These are phyloP conservation scores for Anneissia japonica DNA, from an alignment of 35 echinoderm and acorn worm genomes.

Conservation along the genomic window DNA sequence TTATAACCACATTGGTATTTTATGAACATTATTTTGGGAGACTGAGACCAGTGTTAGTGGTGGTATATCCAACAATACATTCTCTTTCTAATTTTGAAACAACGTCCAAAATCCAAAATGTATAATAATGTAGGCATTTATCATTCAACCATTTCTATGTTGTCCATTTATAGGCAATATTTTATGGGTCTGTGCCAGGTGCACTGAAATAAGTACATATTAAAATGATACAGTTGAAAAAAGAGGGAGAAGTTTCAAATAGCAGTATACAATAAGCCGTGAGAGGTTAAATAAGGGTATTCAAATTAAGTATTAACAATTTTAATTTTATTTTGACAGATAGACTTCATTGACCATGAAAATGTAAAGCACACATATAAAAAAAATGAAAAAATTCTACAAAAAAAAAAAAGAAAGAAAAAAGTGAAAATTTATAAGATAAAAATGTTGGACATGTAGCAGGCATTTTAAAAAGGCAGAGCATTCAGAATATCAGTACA, in stretches of 20 bases:
- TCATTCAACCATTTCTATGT: neutral
- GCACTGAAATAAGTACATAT: too few species aligned
- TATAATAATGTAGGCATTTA: too few species aligned
- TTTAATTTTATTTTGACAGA: neutral
- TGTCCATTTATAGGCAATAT: neutral
- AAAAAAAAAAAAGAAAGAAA: neutral
- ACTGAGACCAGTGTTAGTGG: too few species aligned
- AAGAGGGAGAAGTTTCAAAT: neutral
- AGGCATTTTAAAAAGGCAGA: neutral
- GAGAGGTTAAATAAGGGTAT: neutral
- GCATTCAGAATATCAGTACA: neutral
- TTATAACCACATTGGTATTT: too few species aligned
- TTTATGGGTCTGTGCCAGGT: neutral
- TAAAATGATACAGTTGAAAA: too few species aligned
- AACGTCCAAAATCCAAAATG: too few species aligned
- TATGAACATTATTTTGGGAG: too few species aligned
- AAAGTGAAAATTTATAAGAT: neutral
- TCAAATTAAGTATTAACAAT: neutral
- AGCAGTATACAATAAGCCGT: neutral
- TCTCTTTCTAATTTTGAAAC: too few species aligned
- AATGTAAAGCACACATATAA: neutral
- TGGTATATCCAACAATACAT: too few species aligned
- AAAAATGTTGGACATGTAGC: neutral
- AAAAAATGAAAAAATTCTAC: neutral
- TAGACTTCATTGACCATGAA: neutral